Base-by-base conservation (phyloP, 2,113 vertebrate species). In the Malurus melanocephalus region DNA sequence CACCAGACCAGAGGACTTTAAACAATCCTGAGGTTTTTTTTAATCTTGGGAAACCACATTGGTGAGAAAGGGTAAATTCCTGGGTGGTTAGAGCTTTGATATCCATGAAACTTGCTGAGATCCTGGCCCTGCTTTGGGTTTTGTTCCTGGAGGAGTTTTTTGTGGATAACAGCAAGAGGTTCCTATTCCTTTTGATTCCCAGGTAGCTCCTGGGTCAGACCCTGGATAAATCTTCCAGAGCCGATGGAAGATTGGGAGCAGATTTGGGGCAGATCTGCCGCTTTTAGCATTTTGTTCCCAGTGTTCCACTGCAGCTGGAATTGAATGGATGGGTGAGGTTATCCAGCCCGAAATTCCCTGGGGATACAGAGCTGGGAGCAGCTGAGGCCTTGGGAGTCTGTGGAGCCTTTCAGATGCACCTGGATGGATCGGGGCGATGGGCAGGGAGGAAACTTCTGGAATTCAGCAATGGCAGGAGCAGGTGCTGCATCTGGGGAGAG, bases 271-370 rank as follows among this genome's bases (percentile, higher is more conserved):
- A 30, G 52, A 46, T 66, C 13, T 6, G 5, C 4, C 1, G 0
- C 6, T 18, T 28, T 35, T 7, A 22, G 38, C 1, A 5, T 53
- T 65, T 45, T 13, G 1, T 17, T 32, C 72, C 60, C 23, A 2
- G 13, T 30, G 4, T 20, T 18, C 15, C 6, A 1, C 12, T 1
- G n/a, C 27, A 20, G 53, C 38, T 27, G 57, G 32, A 7, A 43
- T 72, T 52, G 11, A 15, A 16, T 3, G 1, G 16, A 0, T 4
- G 49, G 23, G 8, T 16, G 60, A 23, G 10, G 19, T 8, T 19
- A 4, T 5, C 12, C 8, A 23, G n/a, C 22, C 51, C 46, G n/a
- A 3, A 1, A 1, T 0, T 55, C 33, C 28, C 48, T 15, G 49
- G 33, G 56, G 30, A 42, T 20, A 14, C 9, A 3, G 33, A 40